Conservation (phyloP, 2,888 invertebrate genomes). For the Pterostichus niger region DNA sequence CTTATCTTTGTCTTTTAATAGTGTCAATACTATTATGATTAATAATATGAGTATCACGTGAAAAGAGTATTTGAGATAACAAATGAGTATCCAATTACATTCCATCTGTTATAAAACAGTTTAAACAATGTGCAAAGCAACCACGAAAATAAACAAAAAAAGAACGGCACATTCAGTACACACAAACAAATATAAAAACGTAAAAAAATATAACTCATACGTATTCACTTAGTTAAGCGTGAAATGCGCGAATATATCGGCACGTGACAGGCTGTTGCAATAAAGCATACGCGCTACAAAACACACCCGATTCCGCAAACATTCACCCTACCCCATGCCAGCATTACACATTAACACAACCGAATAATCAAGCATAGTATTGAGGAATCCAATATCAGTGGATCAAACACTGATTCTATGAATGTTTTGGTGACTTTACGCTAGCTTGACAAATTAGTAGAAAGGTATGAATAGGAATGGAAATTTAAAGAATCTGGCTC, state of each 20-base stretch:
- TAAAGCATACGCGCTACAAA: conserved; percentile 56
- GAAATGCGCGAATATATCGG: conserved; percentile 65
- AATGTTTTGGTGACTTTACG: not conserved
- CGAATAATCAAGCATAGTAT: conserved; percentile 21
- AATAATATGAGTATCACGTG: not conserved
- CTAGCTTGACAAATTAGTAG: not conserved
- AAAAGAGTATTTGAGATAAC: conserved; percentile 15
- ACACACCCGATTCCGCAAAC: conserved; percentile 32
- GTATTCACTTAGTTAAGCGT: conserved; percentile 65
- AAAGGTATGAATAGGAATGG: not conserved
- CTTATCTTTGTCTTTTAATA: too few relatives aligned
- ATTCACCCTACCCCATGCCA: not conserved
- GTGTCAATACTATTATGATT: too few relatives aligned
- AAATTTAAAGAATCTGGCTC: not conserved
- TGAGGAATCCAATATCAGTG: conserved; percentile 1
- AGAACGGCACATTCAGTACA: conserved; percentile 24
- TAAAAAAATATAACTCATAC: conserved; percentile 57
- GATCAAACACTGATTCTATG: not conserved
- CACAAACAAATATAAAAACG: conserved; percentile 50
- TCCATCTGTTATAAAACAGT: conserved; percentile 23
- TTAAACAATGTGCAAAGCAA: conserved; percentile 37
- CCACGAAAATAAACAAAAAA: conserved; percentile 41
- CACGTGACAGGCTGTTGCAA: conserved; percentile 60
- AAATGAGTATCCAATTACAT: conserved; percentile 38
- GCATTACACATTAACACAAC: conserved; percentile 8